A percentile compares a stretch with the other conserved stretches of the same genome.
These are phyloP conservation scores for Nomada lathburiana DNA, from an alignment of 2,888 invertebrate species.

Conservation along the genomic window DNA sequence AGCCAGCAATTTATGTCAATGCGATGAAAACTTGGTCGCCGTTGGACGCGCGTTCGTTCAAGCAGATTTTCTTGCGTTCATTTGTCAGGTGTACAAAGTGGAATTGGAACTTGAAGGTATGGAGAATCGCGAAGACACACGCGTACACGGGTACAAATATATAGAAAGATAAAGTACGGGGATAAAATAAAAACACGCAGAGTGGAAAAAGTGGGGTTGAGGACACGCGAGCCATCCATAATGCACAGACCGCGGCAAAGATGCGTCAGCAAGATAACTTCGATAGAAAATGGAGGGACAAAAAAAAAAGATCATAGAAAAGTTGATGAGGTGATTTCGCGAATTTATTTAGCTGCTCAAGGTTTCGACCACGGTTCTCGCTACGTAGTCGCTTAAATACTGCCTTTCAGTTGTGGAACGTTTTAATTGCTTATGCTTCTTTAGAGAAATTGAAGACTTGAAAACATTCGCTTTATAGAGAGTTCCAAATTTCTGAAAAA, in stretches of 20 bases:
- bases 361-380: conserved; percentile 1
- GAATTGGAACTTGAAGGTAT: conserved; percentile 43
- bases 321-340: conserved; percentile 33
- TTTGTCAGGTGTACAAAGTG: conserved; percentile 21
- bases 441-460: too few species aligned
- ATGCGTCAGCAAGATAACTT: conserved; percentile 81
- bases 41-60: neutral
- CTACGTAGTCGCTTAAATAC: neutral
- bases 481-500: too few species aligned
- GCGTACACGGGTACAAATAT: conserved; percentile 8
- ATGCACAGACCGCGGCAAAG: conserved; percentile 79
- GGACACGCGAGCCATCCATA: conserved; percentile 83
- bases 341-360: conserved; percentile 27
- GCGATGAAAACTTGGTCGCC: neutral
- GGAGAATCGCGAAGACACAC: neutral
- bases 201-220: conserved; percentile 69
- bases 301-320: conserved; percentile 44
- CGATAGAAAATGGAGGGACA: conserved; percentile 70
- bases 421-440: neutral
- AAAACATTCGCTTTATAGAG: too few species aligned
- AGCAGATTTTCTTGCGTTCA: conserved; percentile 35
- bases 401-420: neutral
- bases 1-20: too few species aligned
- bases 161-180: conserved; percentile 21
- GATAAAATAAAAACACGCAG: conserved; percentile 56